Percentiles rank a stretch among this genome's conserved stretches.
Conservation (phyloP, 2,113 vertebrate genomes). For the Lepidothrix coronata region DNA sequence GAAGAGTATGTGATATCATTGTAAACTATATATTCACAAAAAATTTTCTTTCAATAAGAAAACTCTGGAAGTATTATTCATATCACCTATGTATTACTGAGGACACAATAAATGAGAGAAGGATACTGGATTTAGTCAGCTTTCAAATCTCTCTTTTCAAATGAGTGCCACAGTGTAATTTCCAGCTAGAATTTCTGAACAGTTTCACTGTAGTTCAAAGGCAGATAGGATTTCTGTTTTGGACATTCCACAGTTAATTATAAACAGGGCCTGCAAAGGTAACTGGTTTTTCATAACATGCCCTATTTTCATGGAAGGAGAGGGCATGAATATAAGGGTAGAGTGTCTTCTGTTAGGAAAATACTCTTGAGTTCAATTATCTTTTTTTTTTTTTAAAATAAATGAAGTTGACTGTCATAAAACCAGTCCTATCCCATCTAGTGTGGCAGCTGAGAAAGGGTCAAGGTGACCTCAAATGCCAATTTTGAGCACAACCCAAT, state of each 20-base stretch:
- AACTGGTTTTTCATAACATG: neutral
- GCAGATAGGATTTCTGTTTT: neutral
- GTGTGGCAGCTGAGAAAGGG: neutral
- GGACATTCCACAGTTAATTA: neutral
- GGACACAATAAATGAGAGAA: neutral
- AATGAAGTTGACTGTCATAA: neutral
- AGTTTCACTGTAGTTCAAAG: neutral
- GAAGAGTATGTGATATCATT: neutral
- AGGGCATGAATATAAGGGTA: neutral
- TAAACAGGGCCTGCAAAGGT: neutral
- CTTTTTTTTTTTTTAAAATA: neutral
- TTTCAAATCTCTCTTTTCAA: neutral
- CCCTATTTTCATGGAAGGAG: neutral
- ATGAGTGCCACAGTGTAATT: neutral
- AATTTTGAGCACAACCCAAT: slow-evolving; percentile 8
- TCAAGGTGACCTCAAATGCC: neutral
- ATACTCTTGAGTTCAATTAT: neutral
- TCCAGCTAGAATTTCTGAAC: neutral
- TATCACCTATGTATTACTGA: neutral
- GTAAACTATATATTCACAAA: neutral
- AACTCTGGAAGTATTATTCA: neutral
- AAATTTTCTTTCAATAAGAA: neutral
- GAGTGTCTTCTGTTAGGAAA: neutral
- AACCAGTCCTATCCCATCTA: neutral
- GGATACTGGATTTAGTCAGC: neutral